Evolutionary conservation across 1,140 invertebrate genomes (phyloP), one percentile per base, ranked within the genome.

Genomic region (Listronotus oregonensis): DNA sequence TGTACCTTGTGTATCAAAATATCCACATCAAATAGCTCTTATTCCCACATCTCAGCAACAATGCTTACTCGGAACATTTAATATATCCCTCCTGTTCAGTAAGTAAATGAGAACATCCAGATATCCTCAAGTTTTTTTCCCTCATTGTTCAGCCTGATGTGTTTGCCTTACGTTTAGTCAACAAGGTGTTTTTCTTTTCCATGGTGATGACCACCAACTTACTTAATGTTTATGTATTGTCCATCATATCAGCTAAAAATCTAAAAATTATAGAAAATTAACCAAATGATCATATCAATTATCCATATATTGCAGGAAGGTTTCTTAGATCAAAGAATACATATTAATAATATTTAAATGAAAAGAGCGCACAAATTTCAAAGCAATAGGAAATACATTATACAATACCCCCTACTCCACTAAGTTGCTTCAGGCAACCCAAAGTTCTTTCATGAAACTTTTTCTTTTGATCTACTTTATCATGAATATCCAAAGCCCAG

Each of bases 111-210:
- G 82, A 2, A 93, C 98, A 77, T 99, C 97, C 0, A 97, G 98
- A 76, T 98, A 99, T 1, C 97, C n/a, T 85, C 31, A 96, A 80
- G 71, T 95, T 85, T 54, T 88, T 87, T 72, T 92, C 90, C 71
- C n/a, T 90, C 89, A 67, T 85, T 84, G 73, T 87, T 81, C 77
- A 86, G 82, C 89, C 0, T 96, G 96, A 84, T 99, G 98, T 0
- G 97, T 99, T 80, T 99, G 97, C 57, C 96, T 88, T 21, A 99
- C 6, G 99, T 81, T 80, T 96, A 98, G 80, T 99, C 98, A 0
- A 99, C 92, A 79, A 99, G 95, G n/a, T n/a, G n/a, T 11, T 95
- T 96, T 1, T 97, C 99, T 87, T 99, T 99, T 66, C 98, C 98
- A 85, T 99, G 97, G 82, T 99, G 97, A 31, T 99, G 82, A 82